Evolutionary conservation across 2,113 vertebrate genomes (phyloP), one percentile per base, ranked within the genome.

Genomic region (Trinectes maculatus): DNA sequence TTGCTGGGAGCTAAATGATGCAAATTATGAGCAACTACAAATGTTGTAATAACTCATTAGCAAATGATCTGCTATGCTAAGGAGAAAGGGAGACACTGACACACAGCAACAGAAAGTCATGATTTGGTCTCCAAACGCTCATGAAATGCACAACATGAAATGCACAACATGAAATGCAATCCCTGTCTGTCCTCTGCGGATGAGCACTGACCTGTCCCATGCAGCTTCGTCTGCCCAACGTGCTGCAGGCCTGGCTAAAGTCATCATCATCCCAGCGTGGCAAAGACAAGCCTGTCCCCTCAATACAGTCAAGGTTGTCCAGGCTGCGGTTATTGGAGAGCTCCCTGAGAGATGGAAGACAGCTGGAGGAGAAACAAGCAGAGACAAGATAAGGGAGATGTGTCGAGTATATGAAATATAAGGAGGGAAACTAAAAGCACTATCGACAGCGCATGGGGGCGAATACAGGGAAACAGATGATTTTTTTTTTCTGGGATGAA

Each of bases 251-350:
- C 79, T 95, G 96, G 80, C 96, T 96, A 85, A 96, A 96, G 88
- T 98, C 95, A 74, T 99, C 97, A 56, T 99, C 97, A 54, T 99
- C 97, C 97, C 97, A 99, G 74, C 88, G 92, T 0, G 93, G 93
- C 89, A 96, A 95, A 80, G 95, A 94, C 2, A 95, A 95, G 71
- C 93, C 91, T 56, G 94, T 87, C 55, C 94, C 94, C 71, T 94
- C 95, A 0, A 98, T 94, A 57, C 95, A 96, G 88, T 98, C 96
- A 72, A 98, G 89, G 84, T 94, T 95, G 87, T 98, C 96, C 86
- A 99, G 91, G 89, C 96, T 97, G 90, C 94, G 97, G 82, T 89
- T 91, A 82, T 74, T 92, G 74, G 92, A 84, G 73, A 87, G 72
- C 85, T 94, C 92, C 81, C 90, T 79, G 81, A 93, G 89, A 74